Evolutionary conservation across 2,888 invertebrate species (phyloP), one percentile per base, ranked within the genome.

Genomic region (Criorhina ranunculi): DNA sequence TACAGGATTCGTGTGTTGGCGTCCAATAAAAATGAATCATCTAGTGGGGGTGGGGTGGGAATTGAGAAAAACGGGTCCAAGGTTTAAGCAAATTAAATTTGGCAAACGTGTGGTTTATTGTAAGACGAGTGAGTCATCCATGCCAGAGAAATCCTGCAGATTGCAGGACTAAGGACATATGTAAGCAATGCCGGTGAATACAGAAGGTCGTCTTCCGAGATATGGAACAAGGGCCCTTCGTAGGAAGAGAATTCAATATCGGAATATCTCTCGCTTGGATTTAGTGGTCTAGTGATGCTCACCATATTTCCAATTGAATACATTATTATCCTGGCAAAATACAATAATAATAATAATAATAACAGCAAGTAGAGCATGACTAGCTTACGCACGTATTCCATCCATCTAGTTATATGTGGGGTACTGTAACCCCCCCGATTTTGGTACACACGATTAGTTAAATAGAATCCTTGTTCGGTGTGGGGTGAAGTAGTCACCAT

Each of bases 301-400:
- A 64, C 73, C 67, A 75, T 73, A 83, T 83, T 78, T 76, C 79
- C 85, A 75, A 76, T 69, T 75, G 85, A 85, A 85, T 85, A 66
- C 75, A 75, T 80, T 80, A 80, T 69, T 69, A 49, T 80, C 70
- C 69, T 53, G 40, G 37, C 35, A 35, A 49, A 64, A 69, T 40
- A 69, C 59, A 75, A 85, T 70, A 79, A 78, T 57, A 83, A 76
- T 59, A 75, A 77, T 70, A 69, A 70, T 60, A 82, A 70, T 60
- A 62, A 62, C 57, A 70, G 60, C 64, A 85, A 80, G 70, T 85
- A 70, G 80, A 75, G 75, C 79, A 64, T 79, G 64, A 60, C 70
- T 53, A 64, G 79, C 85, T 80, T 85, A 75, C 53, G 66, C 64
- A 66, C 79, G 31, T 78, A 46, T 12, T 0, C 37, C 57, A 12